These are phyloP conservation scores for Triplophysa siluroides DNA, from an alignment of 2,113 vertebrate species.

Conservation along the genomic window DNA sequence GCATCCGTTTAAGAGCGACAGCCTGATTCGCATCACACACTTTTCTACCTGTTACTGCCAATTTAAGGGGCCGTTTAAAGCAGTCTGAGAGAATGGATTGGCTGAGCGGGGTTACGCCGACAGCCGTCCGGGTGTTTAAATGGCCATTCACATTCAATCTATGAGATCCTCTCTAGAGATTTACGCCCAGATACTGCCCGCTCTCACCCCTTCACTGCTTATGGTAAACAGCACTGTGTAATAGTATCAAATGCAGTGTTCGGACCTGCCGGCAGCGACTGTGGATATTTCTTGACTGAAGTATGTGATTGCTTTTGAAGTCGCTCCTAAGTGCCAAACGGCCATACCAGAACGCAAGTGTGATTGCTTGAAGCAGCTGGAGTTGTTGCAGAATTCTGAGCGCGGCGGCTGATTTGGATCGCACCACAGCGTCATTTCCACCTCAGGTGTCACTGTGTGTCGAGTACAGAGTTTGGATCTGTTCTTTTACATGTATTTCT, in stretches of 20 bases:
- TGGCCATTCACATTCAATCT: conserved; percentile 69
- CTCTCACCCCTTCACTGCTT: conserved; percentile 47
- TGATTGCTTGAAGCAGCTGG: background rate
- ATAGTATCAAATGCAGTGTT: conserved; percentile 58
- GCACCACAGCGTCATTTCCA: background rate
- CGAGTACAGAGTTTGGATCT: background rate
- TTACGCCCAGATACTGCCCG: conserved; percentile 61
- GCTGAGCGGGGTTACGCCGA: conserved; percentile 54
- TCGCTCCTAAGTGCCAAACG: background rate
- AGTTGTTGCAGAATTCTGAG: background rate
- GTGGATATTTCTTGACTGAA: background rate
- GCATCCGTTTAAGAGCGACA: conserved; percentile 32
- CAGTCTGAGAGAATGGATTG: conserved; percentile 54
- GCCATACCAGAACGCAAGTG: background rate
- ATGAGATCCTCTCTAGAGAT: conserved; percentile 64
- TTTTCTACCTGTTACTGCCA: conserved; percentile 53
- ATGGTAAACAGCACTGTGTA: conserved; percentile 63
- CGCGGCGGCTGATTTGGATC: background rate
- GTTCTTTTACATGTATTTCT: background rate
- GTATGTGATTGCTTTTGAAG: conserved; percentile 11
- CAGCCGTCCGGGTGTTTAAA: conserved; percentile 69
- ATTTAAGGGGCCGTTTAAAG: conserved; percentile 57
- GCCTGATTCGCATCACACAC: conserved; percentile 41
- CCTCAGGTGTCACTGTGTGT: background rate
- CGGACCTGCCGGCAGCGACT: background rate